Evolutionary conservation across 2,888 invertebrate genomes (phyloP), one percentile per base, ranked within the genome.

Genomic region (Tachystola acroxantha): DNA sequence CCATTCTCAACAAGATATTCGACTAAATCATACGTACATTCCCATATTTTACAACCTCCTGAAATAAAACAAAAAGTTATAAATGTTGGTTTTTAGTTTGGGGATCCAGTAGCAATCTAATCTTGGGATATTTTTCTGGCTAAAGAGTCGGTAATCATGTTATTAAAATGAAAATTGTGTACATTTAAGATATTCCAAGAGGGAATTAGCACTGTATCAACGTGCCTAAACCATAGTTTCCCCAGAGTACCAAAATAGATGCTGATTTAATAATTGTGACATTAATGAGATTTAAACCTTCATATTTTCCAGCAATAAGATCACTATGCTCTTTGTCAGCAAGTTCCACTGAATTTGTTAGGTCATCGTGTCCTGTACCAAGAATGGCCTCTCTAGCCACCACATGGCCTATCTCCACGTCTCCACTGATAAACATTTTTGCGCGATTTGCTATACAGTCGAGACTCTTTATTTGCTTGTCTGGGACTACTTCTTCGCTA

Each of bases 11-110:
- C 58, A 24, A 97, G 67, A 69, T 92, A 95, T 42, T 90, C 72
- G 24, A 93, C 76, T 36, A 98, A 74, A 70, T 98, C 97, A 55
- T 90, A 86, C 3, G 96, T 95, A 62, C 97, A 96, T 84, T 98
- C 98, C 98, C 98, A 98, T 41, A 97, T 91, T 88, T 98, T 98
- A 19, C 97, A 87, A 7, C 98, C 98, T 54, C 98, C 97, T 96
- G 59, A 32, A 81, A 64, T 43, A 49, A 38, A 25, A 39, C 34
- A 20, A 16, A 22, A 12, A n/a, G n/a, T n/a, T n/a, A n/a, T n/a
- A n/a, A n/a, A 10, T 10, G n/a, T 31, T 31, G 31, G 10, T 32
- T 19, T 1, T n/a, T n/a, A 31, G 13, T 2, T 9, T n/a, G 7
- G 9, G 14, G n/a, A n/a, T n/a, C n/a, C n/a, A n/a, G n/a, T n/a